phyloP scores from a whole-genome alignment of 2,113 vertebrate genomes.

The Sinosuthora webbiana region DNA sequence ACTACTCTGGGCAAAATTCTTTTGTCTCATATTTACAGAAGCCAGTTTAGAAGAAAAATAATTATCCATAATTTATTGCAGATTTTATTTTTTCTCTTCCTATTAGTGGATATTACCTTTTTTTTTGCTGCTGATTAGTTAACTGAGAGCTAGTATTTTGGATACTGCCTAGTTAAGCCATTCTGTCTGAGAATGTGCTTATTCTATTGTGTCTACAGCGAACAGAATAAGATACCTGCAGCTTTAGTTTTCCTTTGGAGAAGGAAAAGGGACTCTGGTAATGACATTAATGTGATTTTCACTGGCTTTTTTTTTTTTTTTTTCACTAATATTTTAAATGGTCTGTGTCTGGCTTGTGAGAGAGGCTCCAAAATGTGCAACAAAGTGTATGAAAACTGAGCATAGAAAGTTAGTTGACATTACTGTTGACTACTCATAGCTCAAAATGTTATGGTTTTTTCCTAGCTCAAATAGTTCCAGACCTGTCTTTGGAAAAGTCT shows the following conservation, averaged over 20 bases:
- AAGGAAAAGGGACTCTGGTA: background rate
- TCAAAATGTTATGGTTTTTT: background rate
- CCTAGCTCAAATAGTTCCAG: background rate
- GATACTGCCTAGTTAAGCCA: background rate
- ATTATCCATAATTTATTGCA: background rate
- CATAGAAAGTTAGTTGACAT: background rate
- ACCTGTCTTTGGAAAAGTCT: slow-evolving; percentile 7
- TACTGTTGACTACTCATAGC: background rate
- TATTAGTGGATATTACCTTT: background rate
- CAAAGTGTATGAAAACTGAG: background rate
- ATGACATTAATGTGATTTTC: background rate
- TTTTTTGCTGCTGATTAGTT: background rate
- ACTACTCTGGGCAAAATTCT: background rate
- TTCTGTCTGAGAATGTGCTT: background rate
- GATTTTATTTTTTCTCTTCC: background rate
- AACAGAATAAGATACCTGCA: background rate
- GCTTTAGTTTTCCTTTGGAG: background rate
- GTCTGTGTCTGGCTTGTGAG: background rate
- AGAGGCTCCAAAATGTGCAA: background rate
- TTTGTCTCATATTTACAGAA: background rate
- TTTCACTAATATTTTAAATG: background rate
- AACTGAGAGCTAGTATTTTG: background rate
- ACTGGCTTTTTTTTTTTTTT: background rate
- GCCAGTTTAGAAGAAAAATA: background rate
- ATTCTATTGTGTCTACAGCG: background rate